Base-by-base conservation (phyloP, 2,797 vertebrate genomes). In the Poeciliopsis turneri region DNA sequence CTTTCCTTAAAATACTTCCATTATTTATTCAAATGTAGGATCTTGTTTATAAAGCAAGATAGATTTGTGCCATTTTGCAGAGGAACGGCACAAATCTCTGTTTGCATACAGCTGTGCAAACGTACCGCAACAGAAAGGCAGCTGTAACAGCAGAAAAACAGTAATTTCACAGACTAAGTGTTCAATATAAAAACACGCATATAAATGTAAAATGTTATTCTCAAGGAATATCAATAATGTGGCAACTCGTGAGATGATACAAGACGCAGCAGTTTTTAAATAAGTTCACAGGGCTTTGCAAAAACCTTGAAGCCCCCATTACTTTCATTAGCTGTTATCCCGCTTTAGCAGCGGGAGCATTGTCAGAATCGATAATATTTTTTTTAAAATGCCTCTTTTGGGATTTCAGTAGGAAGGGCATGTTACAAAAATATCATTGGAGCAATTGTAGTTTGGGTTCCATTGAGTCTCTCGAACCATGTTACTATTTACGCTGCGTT, bases 341-440 rank as follows among this genome's bases (percentile, higher is more conserved):
- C 28, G 25, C 51, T 77, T 57, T 6, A 76, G 33, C 73, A 43
- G 66, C 36, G 18, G 73, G 53, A 75, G 73, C 9, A 13, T 59
- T 59, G 6, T 45, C n/a, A 46, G 41, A 70, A 45, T 70, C 25
- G 9, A 16, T 46, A 46, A 33, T 47, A 16, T 55, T 5, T 15
- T 33, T 16, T 33, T 16, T n/a, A 7, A 25, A 43, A 20, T 30
- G n/a, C 2, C 39, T 28, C 36, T 72, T 43, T 64, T 57, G 39
- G 33, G 41, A 20, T 59, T 53, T 13, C 10, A 16, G 6, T 23
- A 5, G 13, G 36, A 12, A 33, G 16, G 8, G 23, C 12, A 15
- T 33, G 15, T 55, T 59, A 18, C 49, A 41, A 18, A 46, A 45
- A 71, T 15, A 16, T 71, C 43, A 71, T 28, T 71, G 43, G 4